These are phyloP conservation scores for Malacosoma neustria DNA, from an alignment of 2,888 invertebrate species.

Conservation along the genomic window DNA sequence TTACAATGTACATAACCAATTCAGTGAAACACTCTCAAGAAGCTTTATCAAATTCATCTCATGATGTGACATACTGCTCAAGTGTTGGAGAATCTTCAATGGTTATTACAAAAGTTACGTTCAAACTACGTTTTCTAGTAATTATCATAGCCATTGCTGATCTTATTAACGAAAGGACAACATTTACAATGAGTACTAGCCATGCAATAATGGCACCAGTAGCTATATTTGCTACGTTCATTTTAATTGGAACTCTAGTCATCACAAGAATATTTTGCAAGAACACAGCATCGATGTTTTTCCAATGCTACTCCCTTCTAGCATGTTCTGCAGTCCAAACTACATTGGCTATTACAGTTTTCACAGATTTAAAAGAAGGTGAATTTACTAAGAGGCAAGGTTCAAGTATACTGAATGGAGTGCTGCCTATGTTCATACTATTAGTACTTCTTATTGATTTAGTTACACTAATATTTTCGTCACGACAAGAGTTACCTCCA, in stretches of 20 bases:
- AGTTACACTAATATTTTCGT: conserved; percentile 31
- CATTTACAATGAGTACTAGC: conserved; percentile 26
- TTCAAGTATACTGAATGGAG: conserved; percentile 34
- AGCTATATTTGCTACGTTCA: conserved; percentile 36
- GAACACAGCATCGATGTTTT: conserved; percentile 28
- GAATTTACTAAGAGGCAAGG: conserved; percentile 14
- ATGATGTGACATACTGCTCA: conserved; percentile 9
- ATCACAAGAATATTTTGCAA: conserved; percentile 20
- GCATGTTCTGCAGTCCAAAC: conserved; percentile 31
- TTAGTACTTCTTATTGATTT: conserved; percentile 40
- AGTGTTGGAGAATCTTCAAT: conserved; percentile 25
- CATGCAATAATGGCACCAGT: conserved; percentile 44
- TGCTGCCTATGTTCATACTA: conserved; percentile 43
- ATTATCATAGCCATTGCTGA: conserved; percentile 45
- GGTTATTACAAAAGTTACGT: conserved; percentile 29
- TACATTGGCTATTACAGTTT: conserved; percentile 29
- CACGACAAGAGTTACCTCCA: conserved; percentile 17
- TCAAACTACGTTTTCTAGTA: conserved; percentile 35
- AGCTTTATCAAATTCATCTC: background rate
- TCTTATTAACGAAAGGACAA: conserved; percentile 45
- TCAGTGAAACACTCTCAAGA: too few relatives aligned
- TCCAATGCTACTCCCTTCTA: conserved; percentile 39
- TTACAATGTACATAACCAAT: too few relatives aligned
- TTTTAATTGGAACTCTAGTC: conserved; percentile 34
- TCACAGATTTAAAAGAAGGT: conserved; percentile 22